A percentile compares a stretch with the other conserved stretches of the same genome.
phyloP scores from a whole-genome alignment of 2,888 invertebrate species.

The Lithophane socia region DNA sequence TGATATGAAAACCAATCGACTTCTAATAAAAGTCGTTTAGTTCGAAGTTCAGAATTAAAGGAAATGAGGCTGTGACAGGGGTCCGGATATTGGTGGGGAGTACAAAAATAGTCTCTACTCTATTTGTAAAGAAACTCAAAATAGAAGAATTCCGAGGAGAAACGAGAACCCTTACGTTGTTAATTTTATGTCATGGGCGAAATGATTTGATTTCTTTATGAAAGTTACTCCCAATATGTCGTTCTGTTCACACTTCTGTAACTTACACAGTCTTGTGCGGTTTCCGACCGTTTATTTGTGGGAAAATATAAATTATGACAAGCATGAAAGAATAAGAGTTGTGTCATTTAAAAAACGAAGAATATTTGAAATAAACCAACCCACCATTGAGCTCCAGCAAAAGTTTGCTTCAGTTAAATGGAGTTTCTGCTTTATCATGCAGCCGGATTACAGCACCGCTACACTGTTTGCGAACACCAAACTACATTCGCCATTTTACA shows the following conservation, averaged over 20 bases:
- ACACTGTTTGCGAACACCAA: not conserved
- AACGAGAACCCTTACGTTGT: conserved; percentile 1
- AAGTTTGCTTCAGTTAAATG: not conserved
- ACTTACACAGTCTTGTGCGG: not conserved
- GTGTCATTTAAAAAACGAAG: conserved; percentile 9
- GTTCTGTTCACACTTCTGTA: not conserved
- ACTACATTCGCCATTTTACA: conserved; percentile 12
- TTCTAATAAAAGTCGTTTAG: conserved; percentile 55
- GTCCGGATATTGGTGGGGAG: conserved; percentile 59
- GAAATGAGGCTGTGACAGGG: conserved; percentile 63
- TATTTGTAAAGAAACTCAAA: conserved; percentile 39
- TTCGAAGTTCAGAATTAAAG: conserved; percentile 59
- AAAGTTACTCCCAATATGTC: not conserved
- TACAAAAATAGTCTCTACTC: conserved; percentile 46
- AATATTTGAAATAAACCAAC: conserved; percentile 9
- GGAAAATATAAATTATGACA: not conserved
- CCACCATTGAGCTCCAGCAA: conserved; percentile 4
- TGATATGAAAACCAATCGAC: conserved; percentile 63
- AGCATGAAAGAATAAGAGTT: not conserved
- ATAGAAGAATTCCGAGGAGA: conserved; percentile 6
- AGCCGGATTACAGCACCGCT: conserved; percentile 17
- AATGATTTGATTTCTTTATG: conserved; percentile 2
- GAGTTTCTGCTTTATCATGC: conserved; percentile 15
- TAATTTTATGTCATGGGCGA: conserved; percentile 13
- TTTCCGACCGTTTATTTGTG: not conserved